Evolutionary conservation across 2,888 invertebrate species (phyloP), one percentile per base, ranked within the genome.

Genomic region (Hipparchia semele): DNA sequence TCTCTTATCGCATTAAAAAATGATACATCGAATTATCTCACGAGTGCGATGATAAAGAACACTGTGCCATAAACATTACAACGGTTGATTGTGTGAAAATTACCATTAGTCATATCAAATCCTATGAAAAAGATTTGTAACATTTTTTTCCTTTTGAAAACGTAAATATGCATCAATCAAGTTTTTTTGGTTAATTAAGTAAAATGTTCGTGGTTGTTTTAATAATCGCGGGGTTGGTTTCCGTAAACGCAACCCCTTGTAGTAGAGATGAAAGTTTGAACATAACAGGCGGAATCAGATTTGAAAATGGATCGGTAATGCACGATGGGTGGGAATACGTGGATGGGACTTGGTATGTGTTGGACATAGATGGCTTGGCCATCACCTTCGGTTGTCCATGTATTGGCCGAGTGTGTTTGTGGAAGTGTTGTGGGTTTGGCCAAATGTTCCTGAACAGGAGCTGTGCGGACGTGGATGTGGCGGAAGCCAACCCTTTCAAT

Each of bases 11-110:
- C 76, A 80, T 85, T 83, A 83, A 87, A 85, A 88, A 79, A 89
- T 91, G 90, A 91, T 88, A 91, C 90, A 90, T 86, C 86, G 83
- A 86, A 87, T 89, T 89, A 90, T 89, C 87, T 88, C 87, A 88
- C 84, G 80, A 86, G 86, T 84, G 78, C 79, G 72, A 79, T 81
- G 90, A 92, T 91, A 91, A 86, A 80, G 80, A 82, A 83, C 83
- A 83, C 84, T 83, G 80, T 75, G 82, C 84, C 89, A 88, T 90
- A 89, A 85, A 81, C 80, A 79, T 77, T 71, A 78, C 77, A 80
- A 78, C 72, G 80, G 80, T 77, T 80, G 81, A 82, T 81, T 85
- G 85, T 76, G 73, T 73, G 64, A 76, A 76, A 78, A 76, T 80
- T 77, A 77, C 80, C 77, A 82, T 84, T 84, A 79, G 60, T 76